Evolutionary conservation across 2,113 vertebrate genomes (phyloP).

Genomic region (Chaetura pelagica): DNA sequence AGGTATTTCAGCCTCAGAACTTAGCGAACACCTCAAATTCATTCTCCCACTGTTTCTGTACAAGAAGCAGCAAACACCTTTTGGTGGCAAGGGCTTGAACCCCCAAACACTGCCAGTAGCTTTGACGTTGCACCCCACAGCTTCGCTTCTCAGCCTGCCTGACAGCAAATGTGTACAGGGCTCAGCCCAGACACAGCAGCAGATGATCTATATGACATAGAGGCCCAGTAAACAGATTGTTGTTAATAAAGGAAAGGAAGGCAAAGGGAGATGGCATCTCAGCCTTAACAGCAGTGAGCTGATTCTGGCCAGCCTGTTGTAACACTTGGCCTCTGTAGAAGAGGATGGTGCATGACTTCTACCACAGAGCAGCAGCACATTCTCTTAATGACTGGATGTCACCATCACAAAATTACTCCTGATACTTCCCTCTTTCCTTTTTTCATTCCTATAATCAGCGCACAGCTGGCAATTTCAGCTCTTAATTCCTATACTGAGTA

Average conservation of each 20-base stretch:
- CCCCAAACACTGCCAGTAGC: neutral
- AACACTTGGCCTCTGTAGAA: neutral
- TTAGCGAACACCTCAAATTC: neutral
- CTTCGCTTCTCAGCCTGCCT: neutral
- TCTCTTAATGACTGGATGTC: neutral
- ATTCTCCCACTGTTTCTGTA: neutral
- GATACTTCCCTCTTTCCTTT: neutral
- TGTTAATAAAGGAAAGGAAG: neutral
- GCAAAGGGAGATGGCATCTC: neutral
- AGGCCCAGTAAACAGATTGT: neutral
- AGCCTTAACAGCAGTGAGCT: neutral
- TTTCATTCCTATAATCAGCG: neutral
- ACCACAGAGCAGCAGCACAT: neutral
- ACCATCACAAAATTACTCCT: neutral
- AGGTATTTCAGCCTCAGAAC: neutral
- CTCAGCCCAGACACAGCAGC: neutral
- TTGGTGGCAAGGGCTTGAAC: neutral
- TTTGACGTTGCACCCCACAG: neutral
- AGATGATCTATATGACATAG: neutral
- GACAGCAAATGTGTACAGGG: neutral
- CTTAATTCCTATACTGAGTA: neutral
- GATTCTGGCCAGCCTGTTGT: neutral
- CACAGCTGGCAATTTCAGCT: neutral
- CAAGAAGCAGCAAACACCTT: neutral
- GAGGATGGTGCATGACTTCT: neutral